Conservation (phyloP, 1,140 invertebrate species). For the Steinernema feltiae region DNA sequence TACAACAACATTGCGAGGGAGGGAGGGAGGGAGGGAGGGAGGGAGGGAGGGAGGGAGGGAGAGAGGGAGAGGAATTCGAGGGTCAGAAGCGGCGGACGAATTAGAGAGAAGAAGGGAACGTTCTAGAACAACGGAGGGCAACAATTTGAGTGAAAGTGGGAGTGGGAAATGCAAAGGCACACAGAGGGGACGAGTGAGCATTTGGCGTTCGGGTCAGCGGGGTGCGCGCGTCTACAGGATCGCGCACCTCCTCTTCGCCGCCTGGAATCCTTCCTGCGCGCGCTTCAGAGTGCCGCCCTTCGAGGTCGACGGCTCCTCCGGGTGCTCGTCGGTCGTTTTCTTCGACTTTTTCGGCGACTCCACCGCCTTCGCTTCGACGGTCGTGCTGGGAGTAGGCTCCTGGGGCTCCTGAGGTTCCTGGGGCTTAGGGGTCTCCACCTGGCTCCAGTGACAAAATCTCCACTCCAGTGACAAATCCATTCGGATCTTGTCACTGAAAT, state of each 20-base stretch:
- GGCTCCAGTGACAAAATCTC: too few relatives aligned
- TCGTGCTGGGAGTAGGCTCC: too few relatives aligned
- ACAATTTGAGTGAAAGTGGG: not conserved
- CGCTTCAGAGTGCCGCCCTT: constrained; percentile 9
- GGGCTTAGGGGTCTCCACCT: not conserved
- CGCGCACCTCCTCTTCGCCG: constrained; percentile 3
- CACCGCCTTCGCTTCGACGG: not conserved
- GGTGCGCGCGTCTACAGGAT: not conserved
- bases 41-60: too few relatives aligned
- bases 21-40: too few relatives aligned
- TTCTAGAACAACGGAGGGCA: not conserved
- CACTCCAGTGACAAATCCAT: too few relatives aligned
- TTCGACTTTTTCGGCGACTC: constrained; percentile 3
- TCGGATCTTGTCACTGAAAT: too few relatives aligned
- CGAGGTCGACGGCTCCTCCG: not conserved
- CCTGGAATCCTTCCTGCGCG: not conserved
- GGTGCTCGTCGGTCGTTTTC: not conserved
- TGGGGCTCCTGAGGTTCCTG: not conserved
- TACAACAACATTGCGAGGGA: not conserved
- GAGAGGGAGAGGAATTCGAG: not conserved
- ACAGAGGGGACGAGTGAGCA: not conserved
- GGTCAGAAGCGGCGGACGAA: not conserved
- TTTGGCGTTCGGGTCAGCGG: not conserved
- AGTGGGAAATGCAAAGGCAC: constrained; percentile 7
- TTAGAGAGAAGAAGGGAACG: not conserved